Evolutionary conservation across 1,140 invertebrate species (phyloP), one percentile per base, ranked within the genome.

Genomic region (Drosophila paulistorum): DNA sequence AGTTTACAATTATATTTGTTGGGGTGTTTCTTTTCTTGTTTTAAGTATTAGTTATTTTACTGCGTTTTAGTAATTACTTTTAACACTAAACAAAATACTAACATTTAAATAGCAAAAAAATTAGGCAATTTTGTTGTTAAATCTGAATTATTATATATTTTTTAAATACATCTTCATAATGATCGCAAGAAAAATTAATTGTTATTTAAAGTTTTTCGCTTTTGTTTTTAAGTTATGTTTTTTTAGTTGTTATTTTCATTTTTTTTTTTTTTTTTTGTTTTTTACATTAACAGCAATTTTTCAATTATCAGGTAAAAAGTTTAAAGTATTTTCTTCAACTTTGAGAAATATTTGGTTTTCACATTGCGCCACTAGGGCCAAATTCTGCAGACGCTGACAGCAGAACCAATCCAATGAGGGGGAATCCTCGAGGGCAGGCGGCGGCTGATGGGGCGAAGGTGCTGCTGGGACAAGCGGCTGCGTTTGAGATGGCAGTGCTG

Each of bases 271-370:
- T 33, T 63, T 64, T 62, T 71, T 57, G 17, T 14, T 59, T 68
- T 72, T 61, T 33, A 33, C 20, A 81, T 89, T 70, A 89, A 89
- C 84, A 89, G 84, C 84, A 89, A 89, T 81, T 89, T 89, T 84
- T 87, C 77, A 89, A 81, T 89, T 89, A 89, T 89, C 84, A 89
- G 84, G 84, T 89, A 89, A 78, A 89, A 89, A 90, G 86, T 90
- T 90, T 72, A 90, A 74, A 90, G 85, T 74, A 69, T 81, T 90
- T 80, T 89, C 84, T 65, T 89, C 85, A 81, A 90, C 81, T 90
- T 84, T 90, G 65, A 90, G 81, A 90, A 90, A 90, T 90, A 90
- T 90, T 90, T 90, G 86, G 85, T 90, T 90, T 90, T 85, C 86
- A 90, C 86, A 89, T 90, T 86, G 83, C 76, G 83, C 83, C 62